Evolutionary conservation across 1,140 invertebrate species (phyloP).

Genomic region (Hypothenemus hampei): DNA sequence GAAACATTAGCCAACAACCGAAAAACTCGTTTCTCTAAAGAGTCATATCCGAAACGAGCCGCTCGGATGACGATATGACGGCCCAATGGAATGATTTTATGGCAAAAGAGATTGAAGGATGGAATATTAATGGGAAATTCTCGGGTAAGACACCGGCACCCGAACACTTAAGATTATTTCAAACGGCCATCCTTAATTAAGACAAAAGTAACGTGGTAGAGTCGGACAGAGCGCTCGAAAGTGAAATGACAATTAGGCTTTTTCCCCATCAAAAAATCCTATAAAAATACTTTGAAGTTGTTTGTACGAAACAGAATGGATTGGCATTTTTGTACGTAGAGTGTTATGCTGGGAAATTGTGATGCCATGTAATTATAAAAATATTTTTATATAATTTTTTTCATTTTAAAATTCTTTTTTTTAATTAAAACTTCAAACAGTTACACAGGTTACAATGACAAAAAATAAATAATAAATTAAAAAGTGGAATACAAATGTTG

Average conservation of each 20-base stretch:
- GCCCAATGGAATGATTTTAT: slow-evolving; percentile 25
- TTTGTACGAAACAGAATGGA: slow-evolving; percentile 2
- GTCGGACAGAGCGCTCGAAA: slow-evolving; percentile 8
- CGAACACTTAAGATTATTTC: slow-evolving; percentile 12
- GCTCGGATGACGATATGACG: slow-evolving; percentile 14
- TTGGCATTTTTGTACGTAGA: slow-evolving; percentile 2
- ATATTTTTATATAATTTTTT: no score
- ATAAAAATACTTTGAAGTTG: slow-evolving; percentile 11
- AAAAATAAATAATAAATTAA: no score
- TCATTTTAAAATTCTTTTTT: no score
- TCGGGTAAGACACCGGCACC: slow-evolving; percentile 18
- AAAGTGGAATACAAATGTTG: no score
- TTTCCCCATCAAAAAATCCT: slow-evolving; percentile 5
- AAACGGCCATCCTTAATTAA: slow-evolving; percentile 24
- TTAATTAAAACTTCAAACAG: no score
- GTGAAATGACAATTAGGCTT: slow-evolving; percentile 7
- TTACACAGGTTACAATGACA: no score
- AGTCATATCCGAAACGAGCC: slow-evolving; percentile 20
- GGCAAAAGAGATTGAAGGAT: slow-evolving; percentile 13
- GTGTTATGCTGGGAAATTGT: no score
- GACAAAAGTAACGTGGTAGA: slow-evolving; percentile 17
- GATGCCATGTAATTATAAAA: no score
- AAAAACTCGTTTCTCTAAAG: slow-evolving; percentile 20
- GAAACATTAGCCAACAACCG: slow-evolving; percentile 20
- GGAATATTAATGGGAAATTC: slow-evolving; percentile 26